Conservation (phyloP, 2,113 vertebrate species). For the Tympanuchus pallidicinctus region DNA sequence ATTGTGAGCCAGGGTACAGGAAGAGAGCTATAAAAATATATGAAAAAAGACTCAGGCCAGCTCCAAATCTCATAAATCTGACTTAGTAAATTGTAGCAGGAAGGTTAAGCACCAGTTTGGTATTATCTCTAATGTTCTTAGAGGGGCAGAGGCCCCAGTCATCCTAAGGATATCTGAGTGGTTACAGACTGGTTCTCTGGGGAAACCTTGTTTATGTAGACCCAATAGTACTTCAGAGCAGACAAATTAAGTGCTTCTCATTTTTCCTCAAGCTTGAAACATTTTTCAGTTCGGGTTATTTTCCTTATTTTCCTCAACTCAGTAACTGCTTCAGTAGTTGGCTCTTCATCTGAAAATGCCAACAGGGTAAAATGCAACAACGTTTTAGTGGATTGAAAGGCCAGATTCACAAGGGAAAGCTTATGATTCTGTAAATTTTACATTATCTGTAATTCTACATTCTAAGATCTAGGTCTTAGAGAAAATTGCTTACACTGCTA, state of each 20-base stretch:
- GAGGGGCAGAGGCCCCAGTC: background rate
- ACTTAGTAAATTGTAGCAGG: background rate
- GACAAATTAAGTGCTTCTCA: background rate
- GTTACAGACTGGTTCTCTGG: background rate
- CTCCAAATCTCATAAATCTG: background rate
- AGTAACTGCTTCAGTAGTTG: background rate
- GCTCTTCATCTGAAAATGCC: background rate
- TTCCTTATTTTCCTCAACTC: background rate
- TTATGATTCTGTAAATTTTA: slow-evolving; percentile 17
- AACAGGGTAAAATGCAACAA: background rate
- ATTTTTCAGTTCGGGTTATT: background rate
- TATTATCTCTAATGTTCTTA: background rate
- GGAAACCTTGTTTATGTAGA: background rate
- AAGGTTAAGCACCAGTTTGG: background rate
- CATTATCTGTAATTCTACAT: background rate
- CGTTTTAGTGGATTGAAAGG: background rate
- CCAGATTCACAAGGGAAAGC: background rate
- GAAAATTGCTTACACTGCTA: background rate
- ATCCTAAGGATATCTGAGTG: background rate
- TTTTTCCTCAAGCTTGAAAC: background rate
- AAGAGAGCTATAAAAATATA: background rate
- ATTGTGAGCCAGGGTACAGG: background rate
- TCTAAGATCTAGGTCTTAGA: background rate
- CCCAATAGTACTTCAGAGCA: background rate
- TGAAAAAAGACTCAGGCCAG: background rate